Evolutionary conservation across 1,140 invertebrate genomes (phyloP).

Genomic region (Periplaneta americana): DNA sequence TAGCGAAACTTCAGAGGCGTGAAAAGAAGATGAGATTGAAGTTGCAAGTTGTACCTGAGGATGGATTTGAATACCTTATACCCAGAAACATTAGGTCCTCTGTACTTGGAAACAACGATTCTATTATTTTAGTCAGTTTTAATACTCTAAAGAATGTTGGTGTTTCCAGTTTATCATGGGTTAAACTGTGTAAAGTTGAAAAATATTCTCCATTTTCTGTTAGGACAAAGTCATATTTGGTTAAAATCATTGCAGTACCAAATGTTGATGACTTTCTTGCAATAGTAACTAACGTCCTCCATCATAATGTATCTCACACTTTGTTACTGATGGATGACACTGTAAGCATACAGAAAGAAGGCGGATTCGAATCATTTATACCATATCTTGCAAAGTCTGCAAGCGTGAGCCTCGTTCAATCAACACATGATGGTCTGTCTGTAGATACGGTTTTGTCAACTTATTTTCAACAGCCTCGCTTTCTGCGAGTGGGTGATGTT

Average conservation of each 20-base stretch:
- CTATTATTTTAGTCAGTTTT: constrained; percentile 3
- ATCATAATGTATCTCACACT: neutral
- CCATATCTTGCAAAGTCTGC: constrained; percentile 41
- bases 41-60: neutral
- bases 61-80: neutral
- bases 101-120: neutral
- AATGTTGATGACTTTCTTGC: neutral
- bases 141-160: neutral
- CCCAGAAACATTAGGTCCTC: neutral
- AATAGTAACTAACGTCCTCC: neutral
- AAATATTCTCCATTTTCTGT: neutral
- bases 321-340: neutral
- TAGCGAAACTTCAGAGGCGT: neutral
- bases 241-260: neutral
- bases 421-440: constrained; percentile 39
- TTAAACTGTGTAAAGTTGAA: neutral
- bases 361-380: neutral
- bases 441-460: constrained; percentile 43
- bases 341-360: neutral
- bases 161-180: neutral
- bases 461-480: constrained; percentile 48
- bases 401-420: constrained; percentile 42
- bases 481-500: constrained; percentile 44
- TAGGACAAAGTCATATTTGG: neutral
- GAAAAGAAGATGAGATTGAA: neutral